Conservation (phyloP, 2,797 vertebrate species). For the Moxostoma hubbsi region DNA sequence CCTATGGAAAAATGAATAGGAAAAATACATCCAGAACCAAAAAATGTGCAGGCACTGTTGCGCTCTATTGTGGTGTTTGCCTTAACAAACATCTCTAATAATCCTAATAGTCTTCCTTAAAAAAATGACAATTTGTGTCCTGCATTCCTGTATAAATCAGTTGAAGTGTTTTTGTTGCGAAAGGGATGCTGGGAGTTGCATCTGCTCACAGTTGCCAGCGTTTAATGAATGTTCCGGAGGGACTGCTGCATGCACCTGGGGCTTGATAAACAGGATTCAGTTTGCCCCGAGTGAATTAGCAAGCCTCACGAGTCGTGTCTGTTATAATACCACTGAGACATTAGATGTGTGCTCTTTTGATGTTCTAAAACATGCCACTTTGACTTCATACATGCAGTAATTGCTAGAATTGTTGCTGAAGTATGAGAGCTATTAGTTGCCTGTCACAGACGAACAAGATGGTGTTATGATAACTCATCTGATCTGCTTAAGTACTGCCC, state of each 20-base stretch:
- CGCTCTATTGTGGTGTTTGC: not conserved
- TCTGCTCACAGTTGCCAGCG: slow-evolving; percentile 5
- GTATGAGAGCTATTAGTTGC: not conserved
- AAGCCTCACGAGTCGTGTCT: not conserved
- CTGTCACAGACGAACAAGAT: not conserved
- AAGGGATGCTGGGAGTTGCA: slow-evolving; percentile 31
- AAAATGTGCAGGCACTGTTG: too few species aligned
- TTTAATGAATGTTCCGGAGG: slow-evolving; percentile 46
- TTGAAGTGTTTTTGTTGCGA: not conserved
- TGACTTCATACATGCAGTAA: too few species aligned
- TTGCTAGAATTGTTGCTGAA: too few species aligned
- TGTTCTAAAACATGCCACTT: too few species aligned
- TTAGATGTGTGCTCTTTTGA: not conserved
- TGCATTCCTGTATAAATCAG: not conserved
- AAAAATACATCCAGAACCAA: too few species aligned
- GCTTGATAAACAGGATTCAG: slow-evolving; percentile 1
- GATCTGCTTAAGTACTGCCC: not conserved
- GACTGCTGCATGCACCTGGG: slow-evolving; percentile 29
- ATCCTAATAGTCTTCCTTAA: not conserved
- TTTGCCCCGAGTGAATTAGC: not conserved
- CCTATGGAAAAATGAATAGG: too few species aligned
- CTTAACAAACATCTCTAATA: not conserved
- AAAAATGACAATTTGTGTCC: not conserved
- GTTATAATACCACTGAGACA: not conserved
- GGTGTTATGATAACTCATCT: not conserved